A percentile compares a stretch with the other conserved stretches of the same genome.
Conservation (phyloP, 1,140 invertebrate species). For the Caenorhabditis brenneri region DNA sequence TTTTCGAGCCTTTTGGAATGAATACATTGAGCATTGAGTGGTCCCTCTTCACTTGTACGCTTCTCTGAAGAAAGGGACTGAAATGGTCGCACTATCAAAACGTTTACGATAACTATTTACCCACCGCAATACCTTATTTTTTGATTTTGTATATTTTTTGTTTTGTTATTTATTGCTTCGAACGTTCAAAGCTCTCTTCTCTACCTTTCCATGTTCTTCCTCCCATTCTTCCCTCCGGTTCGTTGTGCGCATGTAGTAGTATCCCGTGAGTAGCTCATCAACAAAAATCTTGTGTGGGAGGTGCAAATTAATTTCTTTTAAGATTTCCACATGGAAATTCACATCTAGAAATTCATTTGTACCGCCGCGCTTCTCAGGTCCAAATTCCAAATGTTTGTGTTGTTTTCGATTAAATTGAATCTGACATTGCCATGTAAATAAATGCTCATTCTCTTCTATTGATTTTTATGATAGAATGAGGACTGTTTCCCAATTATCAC, state of each 20-base stretch:
- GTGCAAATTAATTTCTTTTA: neutral
- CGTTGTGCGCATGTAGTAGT: neutral
- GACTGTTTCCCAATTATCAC: too few species aligned
- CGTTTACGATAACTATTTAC: too few species aligned
- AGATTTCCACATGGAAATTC: neutral
- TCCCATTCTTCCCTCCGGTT: neutral
- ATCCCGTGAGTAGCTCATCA: neutral
- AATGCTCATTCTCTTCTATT: too few species aligned
- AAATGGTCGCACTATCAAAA: too few species aligned
- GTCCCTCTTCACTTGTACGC: too few species aligned
- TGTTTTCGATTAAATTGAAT: neutral
- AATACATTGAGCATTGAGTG: too few species aligned
- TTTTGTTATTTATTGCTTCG: neutral
- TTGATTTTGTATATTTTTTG: neutral
- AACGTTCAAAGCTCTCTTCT: neutral
- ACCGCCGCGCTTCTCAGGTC: constrained; percentile 23
- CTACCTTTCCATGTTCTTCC: neutral
- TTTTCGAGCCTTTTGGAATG: too few species aligned
- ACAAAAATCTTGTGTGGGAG: neutral
- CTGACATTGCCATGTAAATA: neutral
- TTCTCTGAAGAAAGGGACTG: too few species aligned
- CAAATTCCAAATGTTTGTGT: constrained; percentile 19
- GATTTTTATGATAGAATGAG: too few species aligned
- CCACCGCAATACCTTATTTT: too few species aligned
- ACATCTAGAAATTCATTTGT: constrained; percentile 7